phyloP scores from a whole-genome alignment of 2,888 invertebrate genomes.

The Nephrocerus scutellatus region DNA sequence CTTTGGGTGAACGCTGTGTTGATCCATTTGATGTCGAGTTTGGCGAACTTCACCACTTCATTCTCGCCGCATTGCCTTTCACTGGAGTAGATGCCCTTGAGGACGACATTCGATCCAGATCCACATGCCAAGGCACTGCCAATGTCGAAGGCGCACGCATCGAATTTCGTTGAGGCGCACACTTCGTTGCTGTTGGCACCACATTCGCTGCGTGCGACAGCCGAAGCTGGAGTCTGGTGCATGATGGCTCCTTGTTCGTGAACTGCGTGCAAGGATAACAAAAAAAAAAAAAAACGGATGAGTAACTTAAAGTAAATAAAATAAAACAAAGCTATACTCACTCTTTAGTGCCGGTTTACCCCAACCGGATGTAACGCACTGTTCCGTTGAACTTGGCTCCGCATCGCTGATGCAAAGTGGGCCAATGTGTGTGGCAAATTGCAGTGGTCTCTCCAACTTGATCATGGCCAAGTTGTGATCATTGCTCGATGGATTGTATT shows the following conservation, averaged over 20 bases:
- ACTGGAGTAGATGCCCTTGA: slow-evolving; percentile 70
- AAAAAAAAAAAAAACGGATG: slow-evolving; percentile 9
- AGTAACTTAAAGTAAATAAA: slow-evolving; percentile 5
- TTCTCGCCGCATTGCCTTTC: slow-evolving; percentile 63
- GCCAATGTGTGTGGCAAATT: slow-evolving; percentile 64
- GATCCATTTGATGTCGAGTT: slow-evolving; percentile 56
- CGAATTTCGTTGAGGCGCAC: slow-evolving; percentile 62
- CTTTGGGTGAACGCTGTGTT: slow-evolving; percentile 38
- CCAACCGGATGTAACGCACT: slow-evolving; percentile 77
- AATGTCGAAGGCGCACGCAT: slow-evolving; percentile 71
- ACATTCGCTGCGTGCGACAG: slow-evolving; percentile 53
- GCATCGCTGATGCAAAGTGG: slow-evolving; percentile 65
- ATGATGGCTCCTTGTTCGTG: slow-evolving; percentile 67
- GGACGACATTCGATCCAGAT: slow-evolving; percentile 58
- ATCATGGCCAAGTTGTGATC: slow-evolving; percentile 67
- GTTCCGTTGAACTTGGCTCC: slow-evolving; percentile 50
- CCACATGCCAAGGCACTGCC: slow-evolving; percentile 78
- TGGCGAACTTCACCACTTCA: slow-evolving; percentile 53
- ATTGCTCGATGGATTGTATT: slow-evolving; percentile 55
- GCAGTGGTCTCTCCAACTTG: slow-evolving; percentile 56
- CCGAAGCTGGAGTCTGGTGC: slow-evolving; percentile 64
- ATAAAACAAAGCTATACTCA: slow-evolving; percentile 46
- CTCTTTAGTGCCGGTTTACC: slow-evolving; percentile 71
- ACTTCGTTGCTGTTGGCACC: slow-evolving; percentile 44
- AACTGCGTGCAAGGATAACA: slow-evolving; percentile 50